These are phyloP conservation scores for Stenoptilia bipunctidactyla DNA, from an alignment of 2,888 invertebrate species.

Conservation along the genomic window DNA sequence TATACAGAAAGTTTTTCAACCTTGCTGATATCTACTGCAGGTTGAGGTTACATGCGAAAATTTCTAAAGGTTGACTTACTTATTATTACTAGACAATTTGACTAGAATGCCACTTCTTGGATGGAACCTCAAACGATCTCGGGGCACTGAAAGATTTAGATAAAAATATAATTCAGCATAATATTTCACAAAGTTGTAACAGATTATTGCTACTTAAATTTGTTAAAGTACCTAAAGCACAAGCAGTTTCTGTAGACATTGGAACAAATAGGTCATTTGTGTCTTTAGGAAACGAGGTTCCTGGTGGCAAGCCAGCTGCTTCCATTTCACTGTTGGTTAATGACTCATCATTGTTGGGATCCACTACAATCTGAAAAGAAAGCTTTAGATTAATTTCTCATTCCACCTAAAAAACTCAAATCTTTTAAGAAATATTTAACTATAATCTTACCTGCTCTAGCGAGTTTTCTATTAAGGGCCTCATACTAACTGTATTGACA, in stretches of 20 bases:
- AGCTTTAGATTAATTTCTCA: no score
- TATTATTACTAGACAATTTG: conserved; percentile 82
- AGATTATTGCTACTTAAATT: no score
- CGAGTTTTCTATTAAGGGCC: conserved; percentile 33
- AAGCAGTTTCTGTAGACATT: conserved; percentile 33
- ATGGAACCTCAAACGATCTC: conserved; percentile 86
- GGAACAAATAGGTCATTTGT: conserved; percentile 28
- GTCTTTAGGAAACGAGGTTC: conserved; percentile 22
- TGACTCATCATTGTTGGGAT: conserved; percentile 44
- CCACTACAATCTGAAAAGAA: conserved; percentile 32
- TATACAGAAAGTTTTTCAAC: no score
- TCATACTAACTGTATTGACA: conserved; percentile 31
- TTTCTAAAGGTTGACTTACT: conserved; percentile 34
- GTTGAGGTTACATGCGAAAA: no score
- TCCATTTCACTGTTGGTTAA: conserved; percentile 35
- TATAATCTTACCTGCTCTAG: conserved; percentile 34
- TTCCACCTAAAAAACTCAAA: neutral
- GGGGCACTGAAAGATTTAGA: conserved; percentile 27
- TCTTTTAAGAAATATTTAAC: neutral
- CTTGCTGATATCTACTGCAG: no score
- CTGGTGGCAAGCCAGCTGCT: conserved; percentile 20
- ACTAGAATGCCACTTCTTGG: conserved; percentile 90
- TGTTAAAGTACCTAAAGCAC: conserved; percentile 38
- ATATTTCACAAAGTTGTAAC: neutral
- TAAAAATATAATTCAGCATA: neutral